A percentile compares a stretch with the other conserved stretches of the same genome.
Conservation (phyloP, 1,140 invertebrate genomes). For the Tetramorium simillimum region DNA sequence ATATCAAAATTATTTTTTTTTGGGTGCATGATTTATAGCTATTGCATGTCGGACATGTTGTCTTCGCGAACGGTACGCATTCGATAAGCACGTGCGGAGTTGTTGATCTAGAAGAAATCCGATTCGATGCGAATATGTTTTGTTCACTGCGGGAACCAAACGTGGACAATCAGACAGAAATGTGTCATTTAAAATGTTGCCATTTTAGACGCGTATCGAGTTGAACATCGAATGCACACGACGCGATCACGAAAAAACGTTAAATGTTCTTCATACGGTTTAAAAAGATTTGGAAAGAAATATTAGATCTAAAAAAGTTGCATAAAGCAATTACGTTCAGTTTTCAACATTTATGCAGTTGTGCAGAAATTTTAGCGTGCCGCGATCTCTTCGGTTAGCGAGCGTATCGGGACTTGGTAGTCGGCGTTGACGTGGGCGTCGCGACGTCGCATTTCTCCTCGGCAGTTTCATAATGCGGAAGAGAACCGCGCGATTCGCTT, state of each 20-base stretch:
- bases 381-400: not conserved
- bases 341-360: not conserved
- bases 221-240: not conserved
- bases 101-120: slow-evolving; percentile 66
- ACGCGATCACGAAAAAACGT: not conserved
- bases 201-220: slow-evolving; percentile 38
- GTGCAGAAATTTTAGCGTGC: not conserved
- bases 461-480: slow-evolving; percentile 35
- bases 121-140: slow-evolving; percentile 70
- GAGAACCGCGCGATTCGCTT: not conserved
- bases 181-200: slow-evolving; percentile 64
- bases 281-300: not conserved
- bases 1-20: no score
- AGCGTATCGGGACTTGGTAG: slow-evolving; percentile 24
- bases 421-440: slow-evolving; percentile 34
- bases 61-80: not conserved
- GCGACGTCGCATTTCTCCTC: slow-evolving; percentile 45
- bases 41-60: not conserved
- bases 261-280: slow-evolving; percentile 17
- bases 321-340: not conserved
- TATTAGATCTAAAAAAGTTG: not conserved
- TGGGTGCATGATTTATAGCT: not conserved
- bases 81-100: slow-evolving; percentile 61
- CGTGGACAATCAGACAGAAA: not conserved
- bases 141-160: slow-evolving; percentile 34